Percentiles rank a stretch among this genome's conserved stretches.
Evolutionary conservation across 2,113 vertebrate species (phyloP).

Genomic region (Eulemur rufifrons): DNA sequence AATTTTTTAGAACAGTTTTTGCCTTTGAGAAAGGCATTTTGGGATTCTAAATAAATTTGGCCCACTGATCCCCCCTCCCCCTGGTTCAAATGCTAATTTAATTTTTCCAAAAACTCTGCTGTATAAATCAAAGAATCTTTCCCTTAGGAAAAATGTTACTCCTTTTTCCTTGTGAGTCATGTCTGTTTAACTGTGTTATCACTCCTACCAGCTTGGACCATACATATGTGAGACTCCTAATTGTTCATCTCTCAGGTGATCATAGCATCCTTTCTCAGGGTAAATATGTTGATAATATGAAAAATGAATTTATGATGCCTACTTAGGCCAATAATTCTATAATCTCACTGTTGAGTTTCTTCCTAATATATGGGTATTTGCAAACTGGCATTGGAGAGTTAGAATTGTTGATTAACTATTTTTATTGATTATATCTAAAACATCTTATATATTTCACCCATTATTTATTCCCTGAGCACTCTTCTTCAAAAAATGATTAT

Average conservation of each 20-base stretch:
- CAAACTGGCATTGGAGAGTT: background rate
- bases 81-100: slow-evolving; percentile 23
- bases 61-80: background rate
- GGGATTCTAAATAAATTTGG: slow-evolving; percentile 40
- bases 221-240: background rate
- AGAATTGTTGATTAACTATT: slow-evolving; percentile 2
- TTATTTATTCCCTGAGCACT: background rate
- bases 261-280: background rate
- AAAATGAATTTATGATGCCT: background rate
- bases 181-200: background rate
- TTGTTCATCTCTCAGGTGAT: background rate
- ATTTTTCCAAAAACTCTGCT: background rate
- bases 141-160: background rate
- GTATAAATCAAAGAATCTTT: background rate
- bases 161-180: background rate
- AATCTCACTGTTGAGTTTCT: background rate
- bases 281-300: background rate
- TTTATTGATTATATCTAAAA: slow-evolving; percentile 13
- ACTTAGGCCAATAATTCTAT: background rate
- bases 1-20: background rate
- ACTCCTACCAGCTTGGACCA: background rate
- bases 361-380: background rate
- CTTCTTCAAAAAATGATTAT: background rate
- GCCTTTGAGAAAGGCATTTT: background rate
- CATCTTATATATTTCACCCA: background rate